Base-by-base conservation (phyloP, 2,797 vertebrate genomes). In the Champsocephalus gunnari region DNA sequence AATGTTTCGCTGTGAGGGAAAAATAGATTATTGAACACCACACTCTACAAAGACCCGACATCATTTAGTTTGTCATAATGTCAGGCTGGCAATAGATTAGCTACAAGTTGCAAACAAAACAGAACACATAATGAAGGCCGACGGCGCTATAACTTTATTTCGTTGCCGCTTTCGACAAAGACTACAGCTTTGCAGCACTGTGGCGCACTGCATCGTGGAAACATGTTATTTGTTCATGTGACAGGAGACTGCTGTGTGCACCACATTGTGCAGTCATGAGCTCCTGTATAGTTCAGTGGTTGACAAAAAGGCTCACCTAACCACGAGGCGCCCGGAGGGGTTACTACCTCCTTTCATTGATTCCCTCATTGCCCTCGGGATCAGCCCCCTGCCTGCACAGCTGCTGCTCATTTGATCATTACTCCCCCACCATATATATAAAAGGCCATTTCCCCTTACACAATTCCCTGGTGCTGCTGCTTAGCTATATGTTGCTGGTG, bases 381-480 rank as follows among this genome's bases (percentile, higher is more conserved):
- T 86, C 71, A 73, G 59, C 70, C 82, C 85, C 72, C 88, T 86
- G 83, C 75, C 65, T 32, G 32, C 61, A 81, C 86, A 87, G 79
- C 80, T 81, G 85, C 80, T 87, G 66, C 75, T 80, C 58, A 60
- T 85, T 86, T 82, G 66, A 74, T 87, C 86, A 86, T 87, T 81
- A 81, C 66, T 54, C 68, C 41, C 62, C 47, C 69, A 4, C 41
- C 54, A n/a, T 67, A 59, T 58, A 71, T 50, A 73, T n/a, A 38
- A 66, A 58, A 66, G 32, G 4, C 50, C 54, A 9, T 10, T 17
- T 34, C 58, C 47, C 63, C 47, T 16, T 49, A 14, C 62, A 38
- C 65, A 21, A 41, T 63, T 58, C 48, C 64, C 77, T 81, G 77
- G 57, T 73, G 66, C 3, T 73, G 67, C 12, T 80, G 60, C 54